Conservation (phyloP, 2,888 invertebrate genomes). For the Cremastobaeus sp. region DNA sequence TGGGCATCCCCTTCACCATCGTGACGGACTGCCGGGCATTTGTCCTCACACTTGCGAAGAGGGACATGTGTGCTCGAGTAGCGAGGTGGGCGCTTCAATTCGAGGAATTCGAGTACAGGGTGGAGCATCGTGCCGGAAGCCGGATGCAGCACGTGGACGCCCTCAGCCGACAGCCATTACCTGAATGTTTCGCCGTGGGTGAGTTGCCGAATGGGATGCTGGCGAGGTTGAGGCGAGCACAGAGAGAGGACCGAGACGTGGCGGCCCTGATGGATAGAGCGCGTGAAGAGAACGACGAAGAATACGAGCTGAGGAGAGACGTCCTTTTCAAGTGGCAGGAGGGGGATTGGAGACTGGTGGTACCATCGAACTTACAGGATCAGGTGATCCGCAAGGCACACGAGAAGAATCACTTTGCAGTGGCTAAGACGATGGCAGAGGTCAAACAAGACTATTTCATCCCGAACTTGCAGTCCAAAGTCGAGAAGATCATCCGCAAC, state of each 20-base stretch:
- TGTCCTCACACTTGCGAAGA: background rate
- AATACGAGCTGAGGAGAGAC: too few relatives aligned
- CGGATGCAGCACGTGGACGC: background rate
- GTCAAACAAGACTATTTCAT: background rate
- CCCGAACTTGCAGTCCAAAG: background rate
- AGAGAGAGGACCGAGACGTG: background rate
- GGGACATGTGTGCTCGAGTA: background rate
- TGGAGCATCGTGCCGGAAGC: background rate
- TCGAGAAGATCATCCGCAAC: background rate
- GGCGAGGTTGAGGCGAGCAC: background rate
- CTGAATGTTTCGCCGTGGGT: background rate
- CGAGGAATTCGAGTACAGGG: background rate
- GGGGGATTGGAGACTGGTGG: background rate
- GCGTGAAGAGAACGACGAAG: background rate
- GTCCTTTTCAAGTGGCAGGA: too few relatives aligned
- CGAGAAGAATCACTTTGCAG: background rate
- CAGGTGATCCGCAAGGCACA: background rate
- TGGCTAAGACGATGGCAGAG: background rate
- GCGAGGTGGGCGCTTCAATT: background rate
- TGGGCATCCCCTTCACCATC: background rate
- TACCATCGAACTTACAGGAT: background rate
- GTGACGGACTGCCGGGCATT: background rate
- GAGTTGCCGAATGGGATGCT: background rate
- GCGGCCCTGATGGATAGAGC: too few relatives aligned
- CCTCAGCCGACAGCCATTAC: background rate